Evolutionary conservation across 2,113 vertebrate genomes (phyloP).

Genomic region (Egretta garzetta): DNA sequence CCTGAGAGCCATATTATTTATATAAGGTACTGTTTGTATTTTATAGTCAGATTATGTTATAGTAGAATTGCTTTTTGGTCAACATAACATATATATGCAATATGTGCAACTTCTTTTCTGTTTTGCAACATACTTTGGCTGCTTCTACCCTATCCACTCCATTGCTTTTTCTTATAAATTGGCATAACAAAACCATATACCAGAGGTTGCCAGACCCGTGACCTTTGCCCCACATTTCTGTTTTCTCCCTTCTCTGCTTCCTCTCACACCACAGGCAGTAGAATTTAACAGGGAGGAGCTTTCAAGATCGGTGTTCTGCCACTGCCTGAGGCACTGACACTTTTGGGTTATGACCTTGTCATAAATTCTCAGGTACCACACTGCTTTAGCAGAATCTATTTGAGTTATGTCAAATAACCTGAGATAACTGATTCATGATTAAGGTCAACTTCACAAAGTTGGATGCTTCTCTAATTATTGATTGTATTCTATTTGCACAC

Average conservation of each 20-base stretch:
- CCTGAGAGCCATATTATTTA: neutral
- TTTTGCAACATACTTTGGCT: neutral
- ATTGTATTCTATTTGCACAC: neutral
- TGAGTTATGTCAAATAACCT: conserved; percentile 20
- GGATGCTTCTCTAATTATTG: neutral
- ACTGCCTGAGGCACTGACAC: conserved; percentile 4
- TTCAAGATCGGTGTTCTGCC: conserved; percentile 42
- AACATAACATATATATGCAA: neutral
- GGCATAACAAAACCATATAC: neutral
- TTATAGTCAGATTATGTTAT: neutral
- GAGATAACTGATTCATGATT: neutral
- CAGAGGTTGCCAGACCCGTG: neutral
- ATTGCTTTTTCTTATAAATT: neutral
- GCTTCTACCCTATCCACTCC: neutral
- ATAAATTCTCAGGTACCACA: neutral
- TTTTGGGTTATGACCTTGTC: conserved; percentile 44
- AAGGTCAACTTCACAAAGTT: conserved; percentile 24
- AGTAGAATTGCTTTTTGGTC: neutral
- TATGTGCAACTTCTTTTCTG: neutral
- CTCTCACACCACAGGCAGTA: conserved; percentile 21
- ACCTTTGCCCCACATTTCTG: conserved; percentile 16
- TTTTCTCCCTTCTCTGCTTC: neutral
- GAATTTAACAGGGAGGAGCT: conserved; percentile 42
- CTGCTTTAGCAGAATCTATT: conserved; percentile 5
- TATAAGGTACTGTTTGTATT: neutral